These are phyloP conservation scores for Apotomis capreana DNA, from an alignment of 2,888 invertebrate species.

Conservation along the genomic window DNA sequence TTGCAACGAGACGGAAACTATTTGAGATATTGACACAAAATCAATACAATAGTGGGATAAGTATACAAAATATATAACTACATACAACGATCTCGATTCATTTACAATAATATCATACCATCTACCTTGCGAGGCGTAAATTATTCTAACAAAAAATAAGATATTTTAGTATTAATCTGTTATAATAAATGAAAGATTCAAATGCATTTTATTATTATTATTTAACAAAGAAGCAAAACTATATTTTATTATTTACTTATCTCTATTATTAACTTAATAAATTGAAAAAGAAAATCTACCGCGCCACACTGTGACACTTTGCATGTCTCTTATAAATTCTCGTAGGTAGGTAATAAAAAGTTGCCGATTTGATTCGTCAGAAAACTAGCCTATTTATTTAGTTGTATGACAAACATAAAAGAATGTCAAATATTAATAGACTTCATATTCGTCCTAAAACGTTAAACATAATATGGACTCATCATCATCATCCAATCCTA, in stretches of 20 bases:
- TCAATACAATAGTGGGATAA: neutral
- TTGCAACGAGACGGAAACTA: neutral
- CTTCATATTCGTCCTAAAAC: too few species aligned
- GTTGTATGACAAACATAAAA: too few species aligned
- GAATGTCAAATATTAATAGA: too few species aligned
- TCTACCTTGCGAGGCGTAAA: conserved; percentile 25
- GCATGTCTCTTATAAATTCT: too few species aligned
- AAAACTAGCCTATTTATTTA: too few species aligned
- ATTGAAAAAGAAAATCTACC: too few species aligned
- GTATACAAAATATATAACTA: neutral
- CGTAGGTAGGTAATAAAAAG: too few species aligned
- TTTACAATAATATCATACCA: neutral
- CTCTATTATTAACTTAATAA: neutral
- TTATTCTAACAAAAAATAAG: conserved; percentile 1
- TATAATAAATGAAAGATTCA: conserved; percentile 8
- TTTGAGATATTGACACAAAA: neutral
- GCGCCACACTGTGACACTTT: too few species aligned
- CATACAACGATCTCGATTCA: neutral
- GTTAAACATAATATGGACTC: too few species aligned
- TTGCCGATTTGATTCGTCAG: too few species aligned
- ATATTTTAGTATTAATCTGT: neutral
- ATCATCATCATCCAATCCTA: too few species aligned
- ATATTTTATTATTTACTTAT: neutral
- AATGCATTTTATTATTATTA: conserved; percentile 1
- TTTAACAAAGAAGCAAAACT: neutral